Percentiles rank a stretch among this genome's conserved stretches.
Evolutionary conservation across 2,888 invertebrate species (phyloP).

Genomic region (Pocota personata): DNA sequence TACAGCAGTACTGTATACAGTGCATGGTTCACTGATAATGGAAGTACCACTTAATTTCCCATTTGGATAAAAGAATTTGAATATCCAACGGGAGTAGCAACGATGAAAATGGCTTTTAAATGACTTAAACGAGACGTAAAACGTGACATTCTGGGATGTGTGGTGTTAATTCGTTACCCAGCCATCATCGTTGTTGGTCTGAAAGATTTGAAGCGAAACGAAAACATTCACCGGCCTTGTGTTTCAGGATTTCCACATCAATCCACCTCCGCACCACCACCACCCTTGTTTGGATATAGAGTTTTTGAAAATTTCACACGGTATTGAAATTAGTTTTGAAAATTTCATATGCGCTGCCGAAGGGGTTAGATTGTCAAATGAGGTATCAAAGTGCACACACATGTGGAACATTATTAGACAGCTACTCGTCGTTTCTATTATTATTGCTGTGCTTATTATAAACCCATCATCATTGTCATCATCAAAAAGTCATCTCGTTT

Average conservation of each 20-base stretch:
- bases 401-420: constrained; percentile 45
- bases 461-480: constrained; percentile 70
- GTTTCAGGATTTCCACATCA: not conserved
- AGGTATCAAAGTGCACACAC: constrained; percentile 41
- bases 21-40: constrained; percentile 72
- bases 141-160: constrained; percentile 63
- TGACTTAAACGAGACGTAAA: constrained; percentile 62
- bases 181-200: not conserved
- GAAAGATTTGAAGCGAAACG: constrained; percentile 51
- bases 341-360: constrained; percentile 9
- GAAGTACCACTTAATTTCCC: constrained; percentile 73
- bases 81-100: constrained; percentile 63
- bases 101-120: constrained; percentile 66
- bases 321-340: constrained; percentile 36
- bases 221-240: constrained; percentile 44
- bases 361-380: constrained; percentile 48
- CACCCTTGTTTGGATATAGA: not conserved
- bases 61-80: constrained; percentile 72
- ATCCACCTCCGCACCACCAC: not conserved
- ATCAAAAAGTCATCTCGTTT: constrained; percentile 60
- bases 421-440: constrained; percentile 15
- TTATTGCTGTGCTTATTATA: constrained; percentile 61
- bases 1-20: constrained; percentile 3
- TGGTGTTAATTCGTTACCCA: constrained; percentile 44
- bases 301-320: constrained; percentile 61